Base-by-base conservation (phyloP, 2,888 invertebrate genomes). In the Subacronicta megacephala region DNA sequence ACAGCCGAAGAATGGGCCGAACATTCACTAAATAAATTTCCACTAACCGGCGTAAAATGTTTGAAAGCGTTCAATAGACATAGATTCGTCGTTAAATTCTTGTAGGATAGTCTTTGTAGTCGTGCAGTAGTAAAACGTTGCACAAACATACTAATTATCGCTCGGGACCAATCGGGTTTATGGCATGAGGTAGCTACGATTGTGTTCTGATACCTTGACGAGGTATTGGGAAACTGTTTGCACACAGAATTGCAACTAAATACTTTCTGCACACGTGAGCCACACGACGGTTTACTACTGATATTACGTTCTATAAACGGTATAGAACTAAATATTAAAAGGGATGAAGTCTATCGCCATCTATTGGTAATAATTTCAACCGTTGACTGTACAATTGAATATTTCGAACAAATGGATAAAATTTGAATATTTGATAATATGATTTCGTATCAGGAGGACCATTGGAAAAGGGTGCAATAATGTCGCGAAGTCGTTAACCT, bases 101-200 rank as follows among this genome's bases (percentile, higher is more conserved):
- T 35, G 17, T 36, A 23, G 55, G 66, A 52, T 55, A 38, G 47
- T 62, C 65, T 72, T 59, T 65, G 72, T 70, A 75, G 72, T 60
- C 53, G 62, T 60, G 63, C 56, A 47, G 50, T 49, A 57, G 64
- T 75, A 73, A 75, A 72, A 64, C 56, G 62, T 66, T 64, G 58
- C 56, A 66, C 64, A 75, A 71, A 67, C 74, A 76, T 60, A 56
- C 54, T 65, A 65, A 78, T 78, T 71, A 76, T 58, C 53, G 55
- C n/a, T 55, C 52, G 66, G 41, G 56, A 61, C 65, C 62, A 63
- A 73, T 75, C 53, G 52, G 47, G 54, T 60, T 74, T 62, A 62
- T 43, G 52, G 37, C 45, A 18, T 33, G 49, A 57, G 33, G 52
- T 55, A 58, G 62, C 54, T 17, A n/a, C 46, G 36, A 54, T 51